Evolutionary conservation across 2,888 invertebrate genomes (phyloP).

Genomic region (Andrena camellia): DNA sequence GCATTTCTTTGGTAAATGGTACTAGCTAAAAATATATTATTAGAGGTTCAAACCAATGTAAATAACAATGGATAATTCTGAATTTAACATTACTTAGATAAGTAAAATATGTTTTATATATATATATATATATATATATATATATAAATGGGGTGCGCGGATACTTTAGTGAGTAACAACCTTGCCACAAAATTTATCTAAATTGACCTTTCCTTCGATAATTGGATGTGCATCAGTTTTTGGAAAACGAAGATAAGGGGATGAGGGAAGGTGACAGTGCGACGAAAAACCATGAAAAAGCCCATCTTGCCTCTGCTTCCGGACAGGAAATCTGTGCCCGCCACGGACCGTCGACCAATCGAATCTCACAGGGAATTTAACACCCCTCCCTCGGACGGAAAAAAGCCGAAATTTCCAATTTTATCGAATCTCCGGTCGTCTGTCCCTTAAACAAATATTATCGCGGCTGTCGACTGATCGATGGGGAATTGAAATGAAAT

Average conservation of each 20-base stretch:
- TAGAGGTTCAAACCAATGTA: no score
- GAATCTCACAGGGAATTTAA: conserved; percentile 85
- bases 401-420: conserved; percentile 82
- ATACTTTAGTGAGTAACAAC: no score
- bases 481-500: conserved; percentile 47
- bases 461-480: conserved; percentile 46
- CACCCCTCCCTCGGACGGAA: conserved; percentile 76
- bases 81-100: no score
- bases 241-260: conserved; percentile 23
- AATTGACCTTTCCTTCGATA: neutral
- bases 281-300: conserved; percentile 69
- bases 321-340: conserved; percentile 81
- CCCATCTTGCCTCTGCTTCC: conserved; percentile 75
- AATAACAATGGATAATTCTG: no score
- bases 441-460: conserved; percentile 77
- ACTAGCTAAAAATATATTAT: no score
- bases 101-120: no score
- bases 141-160: no score
- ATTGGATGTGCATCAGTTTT: neutral
- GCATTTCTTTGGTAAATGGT: no score
- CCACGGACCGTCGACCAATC: conserved; percentile 80
- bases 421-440: conserved; percentile 82
- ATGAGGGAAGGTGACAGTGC: conserved; percentile 30
- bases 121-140: no score
- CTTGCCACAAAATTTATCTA: neutral